Evolutionary conservation across 2,113 vertebrate species (phyloP).

Genomic region (Podiceps cristatus): DNA sequence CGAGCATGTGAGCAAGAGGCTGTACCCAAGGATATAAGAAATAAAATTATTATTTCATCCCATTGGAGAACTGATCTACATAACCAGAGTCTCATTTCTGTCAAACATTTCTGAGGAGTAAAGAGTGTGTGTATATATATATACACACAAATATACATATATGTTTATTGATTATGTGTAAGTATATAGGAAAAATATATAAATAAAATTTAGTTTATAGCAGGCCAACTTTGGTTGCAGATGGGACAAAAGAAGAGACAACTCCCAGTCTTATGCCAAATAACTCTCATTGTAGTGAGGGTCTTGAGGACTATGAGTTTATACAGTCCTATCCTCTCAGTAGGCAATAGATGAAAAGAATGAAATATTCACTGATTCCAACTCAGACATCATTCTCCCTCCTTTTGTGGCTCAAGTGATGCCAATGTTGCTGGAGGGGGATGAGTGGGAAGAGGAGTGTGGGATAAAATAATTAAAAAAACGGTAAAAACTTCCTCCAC

Average conservation of each 20-base stretch:
- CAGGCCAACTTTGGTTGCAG: background rate
- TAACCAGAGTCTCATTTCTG: background rate
- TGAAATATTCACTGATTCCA: background rate
- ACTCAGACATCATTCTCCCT: background rate
- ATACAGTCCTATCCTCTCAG: background rate
- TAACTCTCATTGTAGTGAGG: background rate
- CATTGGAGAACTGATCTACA: background rate
- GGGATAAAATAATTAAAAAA: background rate
- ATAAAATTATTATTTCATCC: background rate
- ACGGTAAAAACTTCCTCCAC: background rate
- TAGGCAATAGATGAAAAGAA: background rate
- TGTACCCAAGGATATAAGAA: background rate
- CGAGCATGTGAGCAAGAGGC: background rate
- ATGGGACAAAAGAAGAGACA: background rate
- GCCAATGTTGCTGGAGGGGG: background rate
- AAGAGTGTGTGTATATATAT: background rate
- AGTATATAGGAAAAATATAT: background rate
- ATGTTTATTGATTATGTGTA: background rate
- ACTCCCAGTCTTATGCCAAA: background rate
- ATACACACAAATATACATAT: too few relatives aligned
- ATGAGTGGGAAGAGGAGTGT: background rate
- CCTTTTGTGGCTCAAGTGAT: background rate
- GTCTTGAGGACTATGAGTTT: background rate
- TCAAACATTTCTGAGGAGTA: background rate
- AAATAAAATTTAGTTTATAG: background rate